Evolutionary conservation across 2,113 vertebrate species (phyloP), one percentile per base, ranked within the genome.

Genomic region (Oceanites oceanicus): DNA sequence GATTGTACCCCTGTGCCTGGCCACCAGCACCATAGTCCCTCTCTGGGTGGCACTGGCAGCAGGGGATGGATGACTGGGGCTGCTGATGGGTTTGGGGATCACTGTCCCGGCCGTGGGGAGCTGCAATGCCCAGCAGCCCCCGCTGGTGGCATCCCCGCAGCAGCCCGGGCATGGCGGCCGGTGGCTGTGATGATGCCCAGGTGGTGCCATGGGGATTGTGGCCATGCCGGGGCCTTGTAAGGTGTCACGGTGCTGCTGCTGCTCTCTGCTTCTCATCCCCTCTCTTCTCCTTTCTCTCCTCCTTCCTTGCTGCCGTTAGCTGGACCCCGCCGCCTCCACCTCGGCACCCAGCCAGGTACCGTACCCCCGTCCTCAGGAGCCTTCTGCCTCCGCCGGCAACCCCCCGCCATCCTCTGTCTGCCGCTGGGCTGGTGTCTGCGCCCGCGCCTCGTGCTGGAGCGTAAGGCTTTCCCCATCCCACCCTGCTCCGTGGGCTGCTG

Each of bases 371-470:
- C 92, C 84, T 68, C 98, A 96, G 97, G 98, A 98, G 87, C 94
- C 96, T 87, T 96, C 96, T 61, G 89, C 96, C 91, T 97, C 95
- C 66, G 80, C 85, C 50, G 9, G 91, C 19, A 96, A 97, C 70
- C 94, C 95, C 86, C 95, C 18, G 42, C 95, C 95, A 19, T 91
- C 97, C 95, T 94, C 93, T 95, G 95, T 96, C 90, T 96, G 96
- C 97, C 97, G 97, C 96, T 98, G 98, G 98, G 98, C 98, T 88
- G 98, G 98, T 88, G 50, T 99, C 98, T 99, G 98, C 61, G 98
- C 98, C 97, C 98, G 98, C 34, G 98, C 98, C 93, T 97, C 98
- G 1, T 99, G 99, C 98, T 98, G 98, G 98, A 99, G 98, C 72
- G 98, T 99, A 99, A 99, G 98, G 97, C 96, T 98, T 87, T 67